phyloP scores from a whole-genome alignment of 2,113 vertebrate genomes.

The Pycnonotus jocosus region DNA sequence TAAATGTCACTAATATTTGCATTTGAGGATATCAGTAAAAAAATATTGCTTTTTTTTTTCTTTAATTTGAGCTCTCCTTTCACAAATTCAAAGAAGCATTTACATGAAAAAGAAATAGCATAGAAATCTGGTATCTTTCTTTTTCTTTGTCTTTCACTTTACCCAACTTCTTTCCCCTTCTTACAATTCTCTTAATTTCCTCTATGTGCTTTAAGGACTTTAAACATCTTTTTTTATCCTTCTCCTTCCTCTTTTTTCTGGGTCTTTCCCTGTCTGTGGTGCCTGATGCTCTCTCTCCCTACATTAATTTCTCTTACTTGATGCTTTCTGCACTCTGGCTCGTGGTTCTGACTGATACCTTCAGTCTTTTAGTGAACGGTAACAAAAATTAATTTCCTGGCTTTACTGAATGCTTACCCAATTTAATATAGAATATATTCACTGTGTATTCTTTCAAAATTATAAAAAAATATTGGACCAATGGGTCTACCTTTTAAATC shows the following conservation, averaged over 20 bases:
- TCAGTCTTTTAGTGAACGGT: not conserved
- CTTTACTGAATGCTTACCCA: not conserved
- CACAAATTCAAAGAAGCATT: not conserved
- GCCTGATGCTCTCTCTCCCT: not conserved
- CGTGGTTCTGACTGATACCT: not conserved
- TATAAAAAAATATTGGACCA: not conserved
- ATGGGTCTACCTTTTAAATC: not conserved
- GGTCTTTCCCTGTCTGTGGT: not conserved
- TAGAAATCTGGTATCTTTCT: not conserved
- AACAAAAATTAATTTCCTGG: not conserved
- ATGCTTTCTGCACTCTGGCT: not conserved
- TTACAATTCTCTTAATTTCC: not conserved
- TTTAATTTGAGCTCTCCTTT: not conserved
- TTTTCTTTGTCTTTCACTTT: not conserved
- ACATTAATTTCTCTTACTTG: not conserved
- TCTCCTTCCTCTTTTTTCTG: not conserved
- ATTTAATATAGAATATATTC: not conserved
- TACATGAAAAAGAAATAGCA: not conserved
- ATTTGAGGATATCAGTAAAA: not conserved
- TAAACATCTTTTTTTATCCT: not conserved
- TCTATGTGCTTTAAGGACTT: not conserved
- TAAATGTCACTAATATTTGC: not conserved
- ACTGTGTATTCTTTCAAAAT: not conserved
- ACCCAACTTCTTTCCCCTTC: not conserved
- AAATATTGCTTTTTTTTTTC: not conserved